Evolutionary conservation across 1,140 invertebrate genomes (phyloP).

Genomic region (Drosophila kohkoa): DNA sequence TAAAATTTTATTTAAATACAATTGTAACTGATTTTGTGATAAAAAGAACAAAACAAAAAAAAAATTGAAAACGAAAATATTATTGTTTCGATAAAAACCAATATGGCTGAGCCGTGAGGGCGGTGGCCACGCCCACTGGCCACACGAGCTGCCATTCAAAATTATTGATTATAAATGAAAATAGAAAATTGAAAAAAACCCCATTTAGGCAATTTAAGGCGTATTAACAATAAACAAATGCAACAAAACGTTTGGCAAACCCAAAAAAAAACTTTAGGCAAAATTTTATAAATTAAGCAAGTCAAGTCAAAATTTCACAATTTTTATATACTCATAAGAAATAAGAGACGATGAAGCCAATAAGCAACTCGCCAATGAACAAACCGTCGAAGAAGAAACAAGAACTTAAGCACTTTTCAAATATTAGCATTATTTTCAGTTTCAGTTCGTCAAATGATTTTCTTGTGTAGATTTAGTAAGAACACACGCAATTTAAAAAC

Average conservation of each 20-base stretch:
- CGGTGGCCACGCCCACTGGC: conserved; percentile 23
- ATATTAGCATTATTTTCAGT: conserved; percentile 38
- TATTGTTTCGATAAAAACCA: conserved; percentile 78
- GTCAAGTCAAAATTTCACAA: conserved; percentile 70
- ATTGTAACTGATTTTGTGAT: conserved; percentile 85
- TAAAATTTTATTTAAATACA: conserved; percentile 77
- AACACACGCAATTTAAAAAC: conserved; percentile 19
- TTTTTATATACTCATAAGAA: conserved; percentile 30
- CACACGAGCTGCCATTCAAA: conserved; percentile 62
- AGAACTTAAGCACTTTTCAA: conserved; percentile 14
- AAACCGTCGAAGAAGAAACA: conserved; percentile 32
- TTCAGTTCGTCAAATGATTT: conserved; percentile 58
- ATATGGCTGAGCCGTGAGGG: conserved; percentile 51
- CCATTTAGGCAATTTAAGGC: conserved; percentile 84
- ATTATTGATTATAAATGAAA: conserved; percentile 83
- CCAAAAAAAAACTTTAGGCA: conserved; percentile 74
- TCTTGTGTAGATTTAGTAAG: conserved; percentile 32
- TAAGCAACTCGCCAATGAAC: conserved; percentile 24
- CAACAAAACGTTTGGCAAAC: conserved; percentile 73
- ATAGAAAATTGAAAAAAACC: conserved; percentile 77
- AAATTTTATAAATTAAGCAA: conserved; percentile 75
- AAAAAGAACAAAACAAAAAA: conserved; percentile 56
- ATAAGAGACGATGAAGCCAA: conserved; percentile 24
- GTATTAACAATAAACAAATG: conserved; percentile 83
- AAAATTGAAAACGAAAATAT: conserved; percentile 55